These are phyloP conservation scores for Megamerina dolium DNA, from an alignment of 2,888 invertebrate species.

Conservation along the genomic window DNA sequence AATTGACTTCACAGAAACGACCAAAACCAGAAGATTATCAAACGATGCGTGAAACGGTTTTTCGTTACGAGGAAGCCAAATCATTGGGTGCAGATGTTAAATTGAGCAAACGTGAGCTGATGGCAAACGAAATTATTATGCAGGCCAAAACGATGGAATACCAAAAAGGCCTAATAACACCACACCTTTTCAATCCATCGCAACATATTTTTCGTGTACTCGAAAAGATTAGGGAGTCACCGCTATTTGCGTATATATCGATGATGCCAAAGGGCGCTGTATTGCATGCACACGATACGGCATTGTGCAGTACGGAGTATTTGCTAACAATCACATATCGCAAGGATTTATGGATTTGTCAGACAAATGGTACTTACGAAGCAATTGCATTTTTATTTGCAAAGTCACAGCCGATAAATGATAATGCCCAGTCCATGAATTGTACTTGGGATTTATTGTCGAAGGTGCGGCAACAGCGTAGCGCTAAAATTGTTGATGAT, in stretches of 20 bases:
- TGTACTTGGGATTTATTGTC: conserved; percentile 36
- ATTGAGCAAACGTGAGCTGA: conserved; percentile 51
- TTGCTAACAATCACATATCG: conserved; percentile 60
- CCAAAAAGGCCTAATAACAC: conserved; percentile 53
- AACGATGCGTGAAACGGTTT: conserved; percentile 49
- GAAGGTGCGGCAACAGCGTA: conserved; percentile 26
- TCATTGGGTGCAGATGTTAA: conserved; percentile 53
- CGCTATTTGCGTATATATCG: conserved; percentile 61
- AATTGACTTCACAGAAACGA: conserved; percentile 12
- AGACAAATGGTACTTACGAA: conserved; percentile 19
- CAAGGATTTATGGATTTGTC: conserved; percentile 53
- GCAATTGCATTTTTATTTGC: conserved; percentile 28
- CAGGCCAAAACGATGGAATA: conserved; percentile 54
- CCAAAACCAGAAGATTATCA: conserved; percentile 33
- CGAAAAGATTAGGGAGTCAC: conserved; percentile 55
- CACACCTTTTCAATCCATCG: conserved; percentile 58
- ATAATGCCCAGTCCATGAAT: not conserved
- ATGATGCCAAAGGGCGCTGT: conserved; percentile 71
- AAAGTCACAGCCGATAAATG: conserved; percentile 21
- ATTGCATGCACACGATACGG: conserved; percentile 65
- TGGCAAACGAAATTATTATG: conserved; percentile 58
- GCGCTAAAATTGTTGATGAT: conserved; percentile 49
- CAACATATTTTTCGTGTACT: conserved; percentile 61
- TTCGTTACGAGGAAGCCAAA: conserved; percentile 50
- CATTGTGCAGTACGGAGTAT: conserved; percentile 58